phyloP scores from a whole-genome alignment of 2,888 invertebrate species.

The Heliconius ethilla region DNA sequence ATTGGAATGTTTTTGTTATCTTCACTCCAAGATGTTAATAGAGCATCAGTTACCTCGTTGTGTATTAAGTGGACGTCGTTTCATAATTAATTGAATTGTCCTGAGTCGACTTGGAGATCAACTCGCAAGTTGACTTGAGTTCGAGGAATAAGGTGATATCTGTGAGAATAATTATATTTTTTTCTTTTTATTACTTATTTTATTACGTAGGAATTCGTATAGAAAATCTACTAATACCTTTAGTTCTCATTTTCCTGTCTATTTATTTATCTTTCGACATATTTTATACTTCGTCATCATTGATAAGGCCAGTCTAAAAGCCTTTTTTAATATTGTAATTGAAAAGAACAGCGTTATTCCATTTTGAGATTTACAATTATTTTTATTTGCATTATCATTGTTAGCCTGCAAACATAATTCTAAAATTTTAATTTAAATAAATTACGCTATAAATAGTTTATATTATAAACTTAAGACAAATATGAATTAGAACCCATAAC shows the following conservation, averaged over 20 bases:
- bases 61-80: slow-evolving; percentile 34
- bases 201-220: too few species aligned
- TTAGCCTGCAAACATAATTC: too few species aligned
- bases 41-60: slow-evolving; percentile 30
- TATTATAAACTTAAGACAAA: not conserved
- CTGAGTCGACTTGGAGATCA: not conserved
- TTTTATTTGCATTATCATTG: too few species aligned
- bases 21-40: slow-evolving; percentile 42
- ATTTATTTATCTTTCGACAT: not conserved
- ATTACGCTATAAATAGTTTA: too few species aligned
- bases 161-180: slow-evolving; percentile 5
- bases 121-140: not conserved
- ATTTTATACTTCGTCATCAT: not conserved
- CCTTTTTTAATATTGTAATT: not conserved
- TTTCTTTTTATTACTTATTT: not conserved
- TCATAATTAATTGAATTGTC: slow-evolving; percentile 28
- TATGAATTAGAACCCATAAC: not conserved
- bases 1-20: slow-evolving; percentile 51
- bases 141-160: slow-evolving; percentile 14
- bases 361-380: too few species aligned
- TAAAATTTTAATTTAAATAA: too few species aligned
- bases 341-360: not conserved
- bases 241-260: not conserved
- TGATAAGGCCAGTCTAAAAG: not conserved
- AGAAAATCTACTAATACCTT: too few species aligned